Evolutionary conservation across 2,888 invertebrate genomes (phyloP).

Genomic region (Apotomis capreana): DNA sequence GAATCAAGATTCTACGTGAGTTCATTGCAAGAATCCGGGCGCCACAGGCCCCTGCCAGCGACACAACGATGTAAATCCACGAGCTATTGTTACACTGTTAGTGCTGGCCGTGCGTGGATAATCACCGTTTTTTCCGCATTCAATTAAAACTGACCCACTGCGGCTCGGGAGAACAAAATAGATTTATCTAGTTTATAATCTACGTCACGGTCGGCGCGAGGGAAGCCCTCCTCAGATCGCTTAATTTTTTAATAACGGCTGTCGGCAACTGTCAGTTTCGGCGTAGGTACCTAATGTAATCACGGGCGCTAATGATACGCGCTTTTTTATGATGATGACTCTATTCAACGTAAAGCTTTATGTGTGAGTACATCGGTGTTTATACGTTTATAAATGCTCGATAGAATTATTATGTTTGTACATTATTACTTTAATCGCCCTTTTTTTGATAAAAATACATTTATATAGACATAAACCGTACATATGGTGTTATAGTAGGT

Average conservation of each 20-base stretch:
- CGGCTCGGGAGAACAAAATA: slow-evolving; percentile 60
- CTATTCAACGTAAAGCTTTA: not conserved
- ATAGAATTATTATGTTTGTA: not conserved
- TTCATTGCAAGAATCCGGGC: slow-evolving; percentile 31
- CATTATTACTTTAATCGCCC: not conserved
- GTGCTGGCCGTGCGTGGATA: slow-evolving; percentile 74
- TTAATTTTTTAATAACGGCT: slow-evolving; percentile 28
- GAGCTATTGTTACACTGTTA: slow-evolving; percentile 55
- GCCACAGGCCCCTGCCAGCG: not conserved
- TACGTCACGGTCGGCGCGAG: slow-evolving; percentile 49
- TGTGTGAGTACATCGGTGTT: not conserved
- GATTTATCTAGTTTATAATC: slow-evolving; percentile 48
- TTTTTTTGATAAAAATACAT: not conserved
- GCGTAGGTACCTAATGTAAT: not conserved
- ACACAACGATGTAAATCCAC: slow-evolving; percentile 53
- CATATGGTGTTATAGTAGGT: slow-evolving; percentile 3
- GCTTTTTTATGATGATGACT: slow-evolving; percentile 4
- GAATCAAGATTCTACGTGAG: slow-evolving; percentile 42
- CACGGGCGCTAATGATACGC: slow-evolving; percentile 9
- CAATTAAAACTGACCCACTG: slow-evolving; percentile 81
- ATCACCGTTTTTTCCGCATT: slow-evolving; percentile 74
- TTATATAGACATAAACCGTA: not conserved
- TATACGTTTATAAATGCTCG: not conserved
- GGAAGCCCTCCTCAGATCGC: slow-evolving; percentile 43
- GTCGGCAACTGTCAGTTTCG: slow-evolving; percentile 25